A percentile compares a stretch with the other conserved stretches of the same genome.
Evolutionary conservation across 37 sponge, comb jelly and placozoan species (phyloP).

Genomic region (Ephydatia muelleri): DNA sequence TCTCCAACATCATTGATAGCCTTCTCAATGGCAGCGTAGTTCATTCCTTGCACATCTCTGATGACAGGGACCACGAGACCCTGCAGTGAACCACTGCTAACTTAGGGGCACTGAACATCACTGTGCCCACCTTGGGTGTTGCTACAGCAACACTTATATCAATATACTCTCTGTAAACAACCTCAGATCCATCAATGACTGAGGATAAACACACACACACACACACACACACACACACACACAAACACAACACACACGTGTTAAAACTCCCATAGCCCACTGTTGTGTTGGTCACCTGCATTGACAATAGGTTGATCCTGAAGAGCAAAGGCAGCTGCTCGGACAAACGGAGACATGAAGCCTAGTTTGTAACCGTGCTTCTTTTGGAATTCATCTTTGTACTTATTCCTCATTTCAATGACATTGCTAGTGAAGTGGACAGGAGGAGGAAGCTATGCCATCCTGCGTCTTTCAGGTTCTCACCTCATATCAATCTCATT

Average conservation of each 20-base stretch:
- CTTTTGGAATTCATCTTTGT: constrained; percentile 84
- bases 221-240: too few relatives aligned
- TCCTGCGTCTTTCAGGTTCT: not conserved
- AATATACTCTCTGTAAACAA: constrained; percentile 94
- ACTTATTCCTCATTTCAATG: constrained; percentile 75
- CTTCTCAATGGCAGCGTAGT: constrained; percentile 89
- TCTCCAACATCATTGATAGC: constrained; percentile 65
- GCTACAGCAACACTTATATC: constrained; percentile 98
- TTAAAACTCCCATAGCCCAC: not conserved
- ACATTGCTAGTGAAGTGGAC: constrained; percentile 48
- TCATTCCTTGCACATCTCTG: constrained; percentile 87
- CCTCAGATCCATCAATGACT: constrained; percentile 95
- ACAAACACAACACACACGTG: too few relatives aligned
- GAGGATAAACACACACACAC: not conserved
- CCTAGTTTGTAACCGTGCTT: constrained; percentile 96
- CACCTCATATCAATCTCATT: constrained; percentile 98
- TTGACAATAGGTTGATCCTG: constrained; percentile 92
- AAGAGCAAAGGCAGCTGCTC: constrained; percentile 88
- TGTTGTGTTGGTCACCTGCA: constrained; percentile 87
- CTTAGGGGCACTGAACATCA: not conserved
- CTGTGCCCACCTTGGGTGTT: constrained; percentile 79
- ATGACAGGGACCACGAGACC: constrained; percentile 97
- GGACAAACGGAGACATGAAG: constrained; percentile 97
- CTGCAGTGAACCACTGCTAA: constrained; percentile 16
- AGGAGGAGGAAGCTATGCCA: not conserved